A percentile compares a stretch with the other conserved stretches of the same genome.
Conservation (phyloP, 2,797 vertebrate species). For the Miichthys miiuy region DNA sequence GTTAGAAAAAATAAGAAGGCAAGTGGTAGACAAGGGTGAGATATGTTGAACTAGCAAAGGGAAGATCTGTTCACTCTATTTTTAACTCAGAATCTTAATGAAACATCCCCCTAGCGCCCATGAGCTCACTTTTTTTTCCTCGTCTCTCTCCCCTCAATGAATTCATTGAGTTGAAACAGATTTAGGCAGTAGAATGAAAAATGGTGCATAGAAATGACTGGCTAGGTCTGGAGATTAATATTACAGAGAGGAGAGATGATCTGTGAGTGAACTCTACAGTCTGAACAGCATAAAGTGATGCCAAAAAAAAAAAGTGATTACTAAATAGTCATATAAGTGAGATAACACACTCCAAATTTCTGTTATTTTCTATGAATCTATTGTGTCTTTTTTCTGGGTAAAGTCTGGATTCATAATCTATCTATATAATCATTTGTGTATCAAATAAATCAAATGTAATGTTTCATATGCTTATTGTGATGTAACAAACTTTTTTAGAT, state of each 20-base stretch:
- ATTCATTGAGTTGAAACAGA: slow-evolving; percentile 73
- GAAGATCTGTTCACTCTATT: slow-evolving; percentile 73
- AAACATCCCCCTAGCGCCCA: slow-evolving; percentile 66
- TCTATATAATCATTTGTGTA: no score
- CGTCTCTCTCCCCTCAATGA: slow-evolving; percentile 53
- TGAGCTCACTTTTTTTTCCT: slow-evolving; percentile 43
- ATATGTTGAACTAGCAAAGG: slow-evolving; percentile 65
- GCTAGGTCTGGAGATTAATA: slow-evolving; percentile 65
- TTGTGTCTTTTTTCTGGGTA: not conserved
- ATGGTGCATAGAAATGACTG: slow-evolving; percentile 58
- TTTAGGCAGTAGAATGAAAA: slow-evolving; percentile 66
- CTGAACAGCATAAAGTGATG: slow-evolving; percentile 34
- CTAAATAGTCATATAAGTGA: slow-evolving; percentile 49
- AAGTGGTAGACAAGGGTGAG: slow-evolving; percentile 51
- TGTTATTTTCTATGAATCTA: slow-evolving; percentile 6
- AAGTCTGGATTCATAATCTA: not conserved
- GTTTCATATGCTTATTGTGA: not conserved
- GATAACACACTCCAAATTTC: slow-evolving; percentile 20
- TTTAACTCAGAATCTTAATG: slow-evolving; percentile 81
- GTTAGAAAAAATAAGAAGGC: slow-evolving; percentile 49
- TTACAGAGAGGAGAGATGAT: slow-evolving; percentile 42
- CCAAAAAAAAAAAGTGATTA: slow-evolving; percentile 42
- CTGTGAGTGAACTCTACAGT: slow-evolving; percentile 28
- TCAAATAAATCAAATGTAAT: not conserved
- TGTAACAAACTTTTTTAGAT: not conserved